phyloP scores from a whole-genome alignment of 1,140 invertebrate genomes.

The Tetramorium simillimum region DNA sequence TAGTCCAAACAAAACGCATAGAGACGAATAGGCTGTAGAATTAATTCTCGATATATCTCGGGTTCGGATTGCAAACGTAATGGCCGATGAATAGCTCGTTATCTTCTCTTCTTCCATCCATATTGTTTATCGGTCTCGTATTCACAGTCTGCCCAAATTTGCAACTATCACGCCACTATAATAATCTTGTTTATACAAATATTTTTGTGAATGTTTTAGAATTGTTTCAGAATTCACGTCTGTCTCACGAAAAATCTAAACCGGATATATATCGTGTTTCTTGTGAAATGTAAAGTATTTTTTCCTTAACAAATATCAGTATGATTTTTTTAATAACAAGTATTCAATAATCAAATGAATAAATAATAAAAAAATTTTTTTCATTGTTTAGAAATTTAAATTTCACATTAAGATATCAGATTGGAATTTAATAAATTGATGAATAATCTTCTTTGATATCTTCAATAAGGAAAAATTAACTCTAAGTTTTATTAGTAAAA shows the following conservation, averaged over 20 bases:
- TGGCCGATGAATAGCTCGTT: constrained; percentile 51
- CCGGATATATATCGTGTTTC: background rate
- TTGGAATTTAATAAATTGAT: background rate
- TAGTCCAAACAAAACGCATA: background rate
- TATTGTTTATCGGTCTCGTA: constrained; percentile 9
- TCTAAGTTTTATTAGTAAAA: no score
- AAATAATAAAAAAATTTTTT: background rate
- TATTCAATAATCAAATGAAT: background rate
- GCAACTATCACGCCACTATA: background rate
- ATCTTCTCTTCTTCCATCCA: constrained; percentile 26
- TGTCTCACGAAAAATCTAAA: background rate
- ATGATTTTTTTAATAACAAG: background rate
- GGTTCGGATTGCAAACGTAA: background rate
- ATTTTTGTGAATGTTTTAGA: background rate
- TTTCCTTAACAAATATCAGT: background rate
- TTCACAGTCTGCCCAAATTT: background rate
- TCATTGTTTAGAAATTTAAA: background rate
- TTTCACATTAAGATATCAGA: background rate
- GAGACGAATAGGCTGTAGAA: constrained; percentile 17
- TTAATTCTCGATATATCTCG: constrained; percentile 48
- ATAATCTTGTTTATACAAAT: background rate
- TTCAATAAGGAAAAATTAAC: background rate
- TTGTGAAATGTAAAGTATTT: background rate
- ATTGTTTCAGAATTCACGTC: background rate
- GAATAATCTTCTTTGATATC: background rate